A percentile compares a stretch with the other conserved stretches of the same genome.
phyloP scores from a whole-genome alignment of 2,797 vertebrate species.

The Platyrinchus mystaceus region DNA sequence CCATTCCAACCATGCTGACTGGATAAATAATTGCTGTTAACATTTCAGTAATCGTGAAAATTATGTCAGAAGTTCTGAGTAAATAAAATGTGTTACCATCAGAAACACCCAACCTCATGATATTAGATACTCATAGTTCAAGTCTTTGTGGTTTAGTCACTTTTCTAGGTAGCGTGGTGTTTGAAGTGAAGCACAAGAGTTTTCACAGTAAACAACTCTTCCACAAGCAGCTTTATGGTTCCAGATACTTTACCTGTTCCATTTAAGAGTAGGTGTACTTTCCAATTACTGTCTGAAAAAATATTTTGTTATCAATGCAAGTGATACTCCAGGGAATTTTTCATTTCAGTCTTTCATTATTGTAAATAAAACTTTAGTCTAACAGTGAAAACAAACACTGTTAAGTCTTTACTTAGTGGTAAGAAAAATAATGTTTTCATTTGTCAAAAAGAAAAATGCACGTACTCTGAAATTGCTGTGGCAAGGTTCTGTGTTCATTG shows the following conservation, averaged over 20 bases:
- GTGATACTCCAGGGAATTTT: background rate
- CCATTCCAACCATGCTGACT: background rate
- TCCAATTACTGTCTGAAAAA: background rate
- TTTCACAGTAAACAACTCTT: background rate
- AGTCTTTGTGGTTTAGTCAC: background rate
- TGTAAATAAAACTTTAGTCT: background rate
- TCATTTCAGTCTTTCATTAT: background rate
- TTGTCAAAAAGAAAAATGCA: background rate
- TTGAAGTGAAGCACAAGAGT: background rate
- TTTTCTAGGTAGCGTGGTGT: background rate
- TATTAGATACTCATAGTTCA: background rate
- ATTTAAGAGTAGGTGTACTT: background rate
- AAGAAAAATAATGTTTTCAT: background rate
- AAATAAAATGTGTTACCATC: background rate
- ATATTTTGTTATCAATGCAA: background rate
- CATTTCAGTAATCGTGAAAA: background rate
- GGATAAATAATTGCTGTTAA: background rate
- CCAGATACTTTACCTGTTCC: background rate
- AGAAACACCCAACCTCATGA: background rate
- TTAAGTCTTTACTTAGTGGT: background rate
- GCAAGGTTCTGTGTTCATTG: background rate
- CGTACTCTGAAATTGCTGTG: background rate
- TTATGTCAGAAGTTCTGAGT: background rate
- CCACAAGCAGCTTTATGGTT: background rate
- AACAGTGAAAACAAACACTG: background rate